Percentiles rank a stretch among this genome's conserved stretches.
Conservation (phyloP, 2,113 vertebrate genomes). For the Perccottus glenii region DNA sequence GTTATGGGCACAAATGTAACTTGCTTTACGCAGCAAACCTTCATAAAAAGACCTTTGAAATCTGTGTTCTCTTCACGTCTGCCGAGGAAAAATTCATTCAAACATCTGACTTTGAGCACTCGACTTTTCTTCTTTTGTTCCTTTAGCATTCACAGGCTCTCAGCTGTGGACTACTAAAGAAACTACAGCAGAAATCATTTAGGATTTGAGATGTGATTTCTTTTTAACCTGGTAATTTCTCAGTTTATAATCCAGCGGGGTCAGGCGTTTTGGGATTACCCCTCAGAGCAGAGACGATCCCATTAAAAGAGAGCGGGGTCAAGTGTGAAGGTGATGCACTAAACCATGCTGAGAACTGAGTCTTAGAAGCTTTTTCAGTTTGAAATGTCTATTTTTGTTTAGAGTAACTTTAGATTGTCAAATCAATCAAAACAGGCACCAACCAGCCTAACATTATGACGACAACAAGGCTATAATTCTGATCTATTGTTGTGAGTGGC, state of each 20-base stretch:
- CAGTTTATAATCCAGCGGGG: conserved; percentile 49
- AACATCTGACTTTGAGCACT: not conserved
- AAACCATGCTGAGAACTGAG: not conserved
- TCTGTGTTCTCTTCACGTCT: conserved; percentile 15
- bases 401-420: too few relatives aligned
- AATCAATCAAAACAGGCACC: not conserved
- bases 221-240: conserved; percentile 44
- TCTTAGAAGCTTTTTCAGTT: not conserved
- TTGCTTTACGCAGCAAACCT: not conserved
- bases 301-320: conserved; percentile 45
- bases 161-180: not conserved
- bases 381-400: too few relatives aligned
- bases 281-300: conserved; percentile 61
- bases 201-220: conserved; percentile 39
- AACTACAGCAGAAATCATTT: conserved; percentile 22
- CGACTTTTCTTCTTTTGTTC: not conserved
- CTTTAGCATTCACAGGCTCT: conserved; percentile 38
- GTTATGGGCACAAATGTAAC: not conserved
- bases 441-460: not conserved
- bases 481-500: not conserved
- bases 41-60: not conserved
- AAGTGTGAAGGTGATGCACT: not conserved
- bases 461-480: not conserved
- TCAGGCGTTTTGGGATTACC: conserved; percentile 58
- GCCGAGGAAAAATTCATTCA: conserved; percentile 32